phyloP scores from a whole-genome alignment of 2,888 invertebrate species.

The Tromatobia lineatoria region DNA sequence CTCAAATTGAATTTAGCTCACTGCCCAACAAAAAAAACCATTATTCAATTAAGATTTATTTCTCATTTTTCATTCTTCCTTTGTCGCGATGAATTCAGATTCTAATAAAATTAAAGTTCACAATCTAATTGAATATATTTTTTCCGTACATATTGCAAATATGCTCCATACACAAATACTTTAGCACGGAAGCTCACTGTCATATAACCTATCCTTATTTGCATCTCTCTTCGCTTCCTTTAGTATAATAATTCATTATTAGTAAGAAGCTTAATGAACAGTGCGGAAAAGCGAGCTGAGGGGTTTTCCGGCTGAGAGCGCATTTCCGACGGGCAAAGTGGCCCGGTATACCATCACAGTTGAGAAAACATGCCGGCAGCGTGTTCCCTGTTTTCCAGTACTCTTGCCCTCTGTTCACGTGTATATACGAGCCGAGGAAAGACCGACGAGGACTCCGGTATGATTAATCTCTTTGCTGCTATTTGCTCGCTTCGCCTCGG shows the following conservation, averaged over 20 bases:
- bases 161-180: neutral
- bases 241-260: constrained; percentile 62
- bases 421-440: constrained; percentile 31
- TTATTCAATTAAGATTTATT: no score
- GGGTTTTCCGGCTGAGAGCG: constrained; percentile 61
- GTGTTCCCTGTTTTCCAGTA: constrained; percentile 26
- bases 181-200: neutral
- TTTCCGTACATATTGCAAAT: neutral
- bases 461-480: constrained; percentile 61
- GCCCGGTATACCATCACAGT: constrained; percentile 38
- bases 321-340: constrained; percentile 59
- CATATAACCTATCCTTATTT: neutral
- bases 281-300: constrained; percentile 46
- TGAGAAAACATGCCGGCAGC: constrained; percentile 54
- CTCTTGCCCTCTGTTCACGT: constrained; percentile 20
- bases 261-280: constrained; percentile 65
- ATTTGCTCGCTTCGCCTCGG: constrained; percentile 33
- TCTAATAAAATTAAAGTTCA: no score
- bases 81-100: no score
- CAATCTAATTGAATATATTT: neutral
- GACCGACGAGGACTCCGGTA: constrained; percentile 17
- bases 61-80: no score
- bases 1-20: no score
- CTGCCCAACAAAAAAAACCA: no score
- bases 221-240: neutral